Percentiles rank a stretch among this genome's conserved stretches.
Conservation (phyloP, 2,888 invertebrate genomes). For the Fragum fragum region DNA sequence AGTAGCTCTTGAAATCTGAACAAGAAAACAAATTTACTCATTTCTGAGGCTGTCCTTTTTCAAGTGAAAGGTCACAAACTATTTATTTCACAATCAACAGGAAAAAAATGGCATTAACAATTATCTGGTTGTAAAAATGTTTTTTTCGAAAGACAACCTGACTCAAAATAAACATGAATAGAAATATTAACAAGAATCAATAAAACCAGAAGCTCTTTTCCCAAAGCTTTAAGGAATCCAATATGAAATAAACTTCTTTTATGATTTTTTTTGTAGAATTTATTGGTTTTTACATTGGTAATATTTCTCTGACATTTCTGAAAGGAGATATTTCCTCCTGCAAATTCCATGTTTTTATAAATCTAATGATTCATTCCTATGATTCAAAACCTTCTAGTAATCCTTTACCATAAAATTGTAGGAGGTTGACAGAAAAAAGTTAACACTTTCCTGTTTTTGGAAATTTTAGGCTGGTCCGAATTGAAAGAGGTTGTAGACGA, state of each 20-base stretch:
- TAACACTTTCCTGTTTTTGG: no score
- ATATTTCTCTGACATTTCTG: no score
- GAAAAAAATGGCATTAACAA: no score
- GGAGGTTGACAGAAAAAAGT: no score
- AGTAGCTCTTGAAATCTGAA: no score
- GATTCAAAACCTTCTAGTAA: not conserved
- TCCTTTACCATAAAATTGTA: not conserved
- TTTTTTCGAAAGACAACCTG: not conserved
- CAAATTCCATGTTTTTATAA: not conserved
- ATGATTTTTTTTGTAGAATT: not conserved
- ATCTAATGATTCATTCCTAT: conserved; percentile 2
- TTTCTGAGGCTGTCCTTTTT: no score
- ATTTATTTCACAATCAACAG: no score
- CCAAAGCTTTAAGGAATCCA: not conserved
- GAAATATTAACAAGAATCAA: not conserved
- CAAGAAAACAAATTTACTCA: no score
- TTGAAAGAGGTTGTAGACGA: no score
- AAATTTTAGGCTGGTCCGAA: no score
- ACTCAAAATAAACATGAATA: not conserved
- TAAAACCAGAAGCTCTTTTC: conserved; percentile 2
- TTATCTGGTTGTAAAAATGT: no score
- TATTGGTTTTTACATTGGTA: not conserved
- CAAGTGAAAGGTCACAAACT: no score
- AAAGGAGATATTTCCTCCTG: not conserved
- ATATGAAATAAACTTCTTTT: conserved; percentile 3